phyloP scores from a whole-genome alignment of 1,140 invertebrate species.

The Microvelia longipes region DNA sequence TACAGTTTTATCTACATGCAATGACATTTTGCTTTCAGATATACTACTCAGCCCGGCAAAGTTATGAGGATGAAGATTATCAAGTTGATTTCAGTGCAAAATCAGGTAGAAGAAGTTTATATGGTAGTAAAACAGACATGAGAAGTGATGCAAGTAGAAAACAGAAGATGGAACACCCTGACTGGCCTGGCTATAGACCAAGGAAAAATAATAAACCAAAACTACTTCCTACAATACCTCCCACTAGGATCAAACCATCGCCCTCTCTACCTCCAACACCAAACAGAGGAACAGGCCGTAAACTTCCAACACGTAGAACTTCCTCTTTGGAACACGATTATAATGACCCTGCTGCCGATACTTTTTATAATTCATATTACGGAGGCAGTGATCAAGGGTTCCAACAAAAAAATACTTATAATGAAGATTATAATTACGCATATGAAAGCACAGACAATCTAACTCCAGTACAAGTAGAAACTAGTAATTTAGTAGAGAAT shows the following conservation, averaged over 20 bases:
- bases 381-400: conserved; percentile 18
- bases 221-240: conserved; percentile 21
- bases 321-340: conserved; percentile 16
- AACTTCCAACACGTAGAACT: conserved; percentile 29
- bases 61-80: conserved; percentile 24
- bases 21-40: too few species aligned
- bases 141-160: conserved; percentile 25
- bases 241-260: conserved; percentile 29
- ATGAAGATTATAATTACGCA: conserved; percentile 53
- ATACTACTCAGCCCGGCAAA: conserved; percentile 22
- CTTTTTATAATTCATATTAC: conserved; percentile 2
- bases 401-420: conserved; percentile 35
- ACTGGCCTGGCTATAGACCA: conserved; percentile 16
- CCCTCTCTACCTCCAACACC: conserved; percentile 22
- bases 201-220: conserved; percentile 28
- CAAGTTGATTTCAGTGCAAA: conserved; percentile 15
- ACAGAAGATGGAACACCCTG: conserved; percentile 13
- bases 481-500: conserved; percentile 17
- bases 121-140: not conserved
- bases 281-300: conserved; percentile 27
- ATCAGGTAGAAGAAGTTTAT: conserved; percentile 21
- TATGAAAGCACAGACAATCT: conserved; percentile 46
- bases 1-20: too few species aligned
- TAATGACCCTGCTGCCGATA: conserved; percentile 11
- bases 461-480: conserved; percentile 24